A percentile compares a stretch with the other conserved stretches of the same genome.
Conservation (phyloP, 2,888 invertebrate genomes). For the Rhagonycha fulva region DNA sequence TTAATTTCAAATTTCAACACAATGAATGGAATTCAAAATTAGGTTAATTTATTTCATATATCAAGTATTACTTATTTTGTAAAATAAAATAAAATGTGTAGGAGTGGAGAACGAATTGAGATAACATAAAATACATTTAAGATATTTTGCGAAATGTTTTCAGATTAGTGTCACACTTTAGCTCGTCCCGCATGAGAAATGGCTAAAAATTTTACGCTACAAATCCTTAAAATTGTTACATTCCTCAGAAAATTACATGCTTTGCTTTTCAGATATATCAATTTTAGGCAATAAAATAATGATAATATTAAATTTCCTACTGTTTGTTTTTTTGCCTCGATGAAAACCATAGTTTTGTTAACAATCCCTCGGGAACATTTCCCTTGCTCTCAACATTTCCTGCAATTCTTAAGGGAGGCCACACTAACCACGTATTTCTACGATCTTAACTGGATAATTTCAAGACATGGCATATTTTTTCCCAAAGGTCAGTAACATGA, state of each 20-base stretch:
- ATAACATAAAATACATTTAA: slow-evolving; percentile 9
- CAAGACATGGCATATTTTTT: background rate
- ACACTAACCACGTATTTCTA: background rate
- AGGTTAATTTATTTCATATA: background rate
- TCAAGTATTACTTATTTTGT: background rate
- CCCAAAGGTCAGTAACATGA: background rate
- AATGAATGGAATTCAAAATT: background rate
- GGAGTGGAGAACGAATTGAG: background rate
- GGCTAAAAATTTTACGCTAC: slow-evolving; percentile 20
- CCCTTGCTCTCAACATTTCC: background rate
- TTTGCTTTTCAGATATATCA: slow-evolving; percentile 12
- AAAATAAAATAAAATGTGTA: background rate
- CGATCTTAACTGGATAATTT: background rate
- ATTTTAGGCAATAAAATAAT: slow-evolving; percentile 10
- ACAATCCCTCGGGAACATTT: background rate
- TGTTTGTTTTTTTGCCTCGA: slow-evolving; percentile 15
- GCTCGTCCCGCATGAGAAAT: slow-evolving; percentile 14
- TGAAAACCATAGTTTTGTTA: slow-evolving; percentile 11
- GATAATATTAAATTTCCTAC: slow-evolving; percentile 12
- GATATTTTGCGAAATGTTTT: slow-evolving; percentile 15
- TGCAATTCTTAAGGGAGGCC: background rate
- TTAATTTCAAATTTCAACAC: background rate
- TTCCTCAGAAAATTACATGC: slow-evolving; percentile 16
- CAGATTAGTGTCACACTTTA: slow-evolving; percentile 21
- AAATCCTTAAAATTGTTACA: slow-evolving; percentile 12